phyloP scores from a whole-genome alignment of 2,797 vertebrate species.

The Columba guinea region DNA sequence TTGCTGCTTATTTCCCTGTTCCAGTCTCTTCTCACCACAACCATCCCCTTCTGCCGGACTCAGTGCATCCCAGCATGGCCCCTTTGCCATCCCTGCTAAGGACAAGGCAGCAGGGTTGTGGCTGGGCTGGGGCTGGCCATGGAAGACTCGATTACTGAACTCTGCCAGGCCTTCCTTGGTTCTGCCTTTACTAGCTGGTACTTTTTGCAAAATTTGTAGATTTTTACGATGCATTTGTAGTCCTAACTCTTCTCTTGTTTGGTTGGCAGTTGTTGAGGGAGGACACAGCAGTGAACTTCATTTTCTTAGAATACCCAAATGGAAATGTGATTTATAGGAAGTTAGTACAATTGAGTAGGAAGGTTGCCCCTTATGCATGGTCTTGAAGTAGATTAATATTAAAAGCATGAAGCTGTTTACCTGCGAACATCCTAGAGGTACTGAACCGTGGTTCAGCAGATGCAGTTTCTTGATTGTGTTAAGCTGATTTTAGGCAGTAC shows the following conservation, averaged over 20 bases:
- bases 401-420: background rate
- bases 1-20: background rate
- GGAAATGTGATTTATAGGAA: background rate
- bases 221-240: background rate
- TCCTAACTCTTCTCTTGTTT: background rate
- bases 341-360: background rate
- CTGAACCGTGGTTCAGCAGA: background rate
- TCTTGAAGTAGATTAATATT: background rate
- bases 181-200: background rate
- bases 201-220: background rate
- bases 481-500: background rate
- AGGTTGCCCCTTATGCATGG: background rate
- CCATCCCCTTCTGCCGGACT: background rate
- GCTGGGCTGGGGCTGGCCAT: background rate
- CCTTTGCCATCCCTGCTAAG: background rate
- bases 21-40: background rate
- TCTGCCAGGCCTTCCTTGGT: background rate
- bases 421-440: background rate
- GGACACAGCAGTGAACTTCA: background rate
- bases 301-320: background rate
- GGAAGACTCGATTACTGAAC: background rate
- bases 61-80: background rate
- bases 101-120: background rate
- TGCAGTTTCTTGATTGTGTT: background rate
- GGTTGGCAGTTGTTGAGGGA: background rate